phyloP scores from a whole-genome alignment of 2,113 vertebrate species.

The Hoplias malabaricus region DNA sequence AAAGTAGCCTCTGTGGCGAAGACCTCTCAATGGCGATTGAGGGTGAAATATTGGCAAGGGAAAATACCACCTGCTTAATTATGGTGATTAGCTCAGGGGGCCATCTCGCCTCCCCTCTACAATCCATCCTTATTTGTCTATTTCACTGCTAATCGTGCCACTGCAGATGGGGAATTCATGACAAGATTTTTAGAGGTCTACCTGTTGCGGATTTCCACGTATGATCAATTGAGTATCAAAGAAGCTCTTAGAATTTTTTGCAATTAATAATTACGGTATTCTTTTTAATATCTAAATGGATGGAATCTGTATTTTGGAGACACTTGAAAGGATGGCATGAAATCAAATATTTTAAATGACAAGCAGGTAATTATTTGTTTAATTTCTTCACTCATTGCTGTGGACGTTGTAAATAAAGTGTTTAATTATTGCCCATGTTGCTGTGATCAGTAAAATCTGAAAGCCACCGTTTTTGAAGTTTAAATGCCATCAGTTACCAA shows the following conservation, averaged over 20 bases:
- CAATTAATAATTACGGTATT: not conserved
- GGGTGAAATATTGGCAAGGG: constrained; percentile 51
- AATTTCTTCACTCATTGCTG: not conserved
- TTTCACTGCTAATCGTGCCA: constrained; percentile 43
- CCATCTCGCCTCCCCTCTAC: constrained; percentile 34
- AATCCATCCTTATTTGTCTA: constrained; percentile 52
- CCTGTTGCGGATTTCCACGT: constrained; percentile 22
- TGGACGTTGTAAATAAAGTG: not conserved
- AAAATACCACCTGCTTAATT: constrained; percentile 59
- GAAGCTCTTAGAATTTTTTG: not conserved
- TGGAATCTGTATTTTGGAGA: not conserved
- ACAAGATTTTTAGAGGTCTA: constrained; percentile 39
- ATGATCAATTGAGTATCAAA: not conserved
- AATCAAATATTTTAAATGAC: not conserved
- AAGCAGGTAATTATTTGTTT: not conserved
- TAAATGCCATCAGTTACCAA: not conserved
- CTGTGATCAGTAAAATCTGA: not conserved
- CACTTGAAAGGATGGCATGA: not conserved
- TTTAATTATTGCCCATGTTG: not conserved
- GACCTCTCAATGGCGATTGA: constrained; percentile 60
- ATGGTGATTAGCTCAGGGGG: constrained; percentile 54
- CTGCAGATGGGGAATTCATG: constrained; percentile 37
- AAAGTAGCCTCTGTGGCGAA: constrained; percentile 61
- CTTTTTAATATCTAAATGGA: not conserved
- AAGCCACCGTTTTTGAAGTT: not conserved